These are phyloP conservation scores for Flabesymbios commensalis DNA, from an alignment of 2,888 invertebrate genomes.

Conservation along the genomic window DNA sequence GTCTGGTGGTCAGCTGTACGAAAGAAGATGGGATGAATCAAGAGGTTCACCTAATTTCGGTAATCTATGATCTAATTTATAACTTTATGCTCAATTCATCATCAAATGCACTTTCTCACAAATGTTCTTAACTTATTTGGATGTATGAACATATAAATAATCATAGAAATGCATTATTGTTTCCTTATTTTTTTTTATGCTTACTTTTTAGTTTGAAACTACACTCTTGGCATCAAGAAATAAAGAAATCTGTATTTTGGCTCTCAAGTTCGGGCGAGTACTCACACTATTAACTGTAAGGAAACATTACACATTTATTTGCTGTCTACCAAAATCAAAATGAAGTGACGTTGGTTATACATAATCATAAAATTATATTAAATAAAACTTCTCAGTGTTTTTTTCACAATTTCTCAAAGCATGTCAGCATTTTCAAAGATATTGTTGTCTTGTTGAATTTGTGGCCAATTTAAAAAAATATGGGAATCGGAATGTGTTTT, in stretches of 20 bases:
- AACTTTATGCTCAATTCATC: not conserved
- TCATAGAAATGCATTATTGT: no score
- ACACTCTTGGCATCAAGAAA: slow-evolving; percentile 71
- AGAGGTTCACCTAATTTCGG: slow-evolving; percentile 37
- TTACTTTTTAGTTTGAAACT: slow-evolving; percentile 56
- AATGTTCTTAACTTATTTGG: not conserved
- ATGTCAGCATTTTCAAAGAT: no score
- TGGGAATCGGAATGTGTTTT: no score
- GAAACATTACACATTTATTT: slow-evolving; percentile 7
- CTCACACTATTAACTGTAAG: slow-evolving; percentile 68
- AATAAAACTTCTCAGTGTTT: no score
- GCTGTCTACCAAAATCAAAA: no score
- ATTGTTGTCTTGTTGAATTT: no score
- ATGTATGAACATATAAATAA: not conserved
- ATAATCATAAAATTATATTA: no score
- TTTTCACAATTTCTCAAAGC: no score
- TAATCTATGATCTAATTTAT: slow-evolving; percentile 24
- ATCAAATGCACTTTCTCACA: not conserved
- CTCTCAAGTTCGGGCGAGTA: slow-evolving; percentile 76
- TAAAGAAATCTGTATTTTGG: slow-evolving; percentile 72
- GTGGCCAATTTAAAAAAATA: no score
- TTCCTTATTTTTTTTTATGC: not conserved
- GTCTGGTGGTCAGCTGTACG: slow-evolving; percentile 44
- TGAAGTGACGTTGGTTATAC: no score
- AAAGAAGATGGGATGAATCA: slow-evolving; percentile 63